Conservation (phyloP, 2,888 invertebrate genomes). For the Drosophila austrosaltans region DNA sequence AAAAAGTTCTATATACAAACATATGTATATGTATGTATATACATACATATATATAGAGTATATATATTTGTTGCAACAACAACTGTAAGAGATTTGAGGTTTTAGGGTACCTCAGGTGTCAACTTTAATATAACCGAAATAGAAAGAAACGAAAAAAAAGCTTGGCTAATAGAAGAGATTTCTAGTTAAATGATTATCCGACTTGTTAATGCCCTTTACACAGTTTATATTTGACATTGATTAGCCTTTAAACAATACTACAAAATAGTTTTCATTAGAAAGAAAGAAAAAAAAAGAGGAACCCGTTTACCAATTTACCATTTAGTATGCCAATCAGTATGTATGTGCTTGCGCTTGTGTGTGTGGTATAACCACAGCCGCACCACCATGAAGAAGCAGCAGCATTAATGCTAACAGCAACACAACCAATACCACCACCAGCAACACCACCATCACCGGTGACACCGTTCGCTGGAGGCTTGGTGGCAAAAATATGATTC, state of each 20-base stretch:
- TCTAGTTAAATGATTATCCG: no score
- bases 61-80: constrained; percentile 12
- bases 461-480: constrained; percentile 42
- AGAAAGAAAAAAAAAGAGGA: constrained; percentile 19
- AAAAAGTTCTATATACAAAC: constrained; percentile 6
- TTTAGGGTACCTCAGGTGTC: constrained; percentile 30
- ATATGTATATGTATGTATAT: background rate
- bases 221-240: constrained; percentile 12
- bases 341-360: background rate
- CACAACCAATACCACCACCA: constrained; percentile 12
- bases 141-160: background rate
- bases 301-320: constrained; percentile 5
- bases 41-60: background rate
- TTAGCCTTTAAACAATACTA: no score
- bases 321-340: no score
- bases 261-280: no score
- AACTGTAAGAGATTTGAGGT: constrained; percentile 7
- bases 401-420: background rate
- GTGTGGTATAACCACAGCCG: constrained; percentile 5
- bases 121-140: constrained; percentile 28
- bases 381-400: background rate
- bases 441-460: constrained; percentile 1
- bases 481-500: constrained; percentile 57
- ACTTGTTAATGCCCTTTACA: constrained; percentile 6
- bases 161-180: background rate